These are phyloP conservation scores for Acinonyx jubatus DNA, from an alignment of 2,113 vertebrate species.

Conservation along the genomic window DNA sequence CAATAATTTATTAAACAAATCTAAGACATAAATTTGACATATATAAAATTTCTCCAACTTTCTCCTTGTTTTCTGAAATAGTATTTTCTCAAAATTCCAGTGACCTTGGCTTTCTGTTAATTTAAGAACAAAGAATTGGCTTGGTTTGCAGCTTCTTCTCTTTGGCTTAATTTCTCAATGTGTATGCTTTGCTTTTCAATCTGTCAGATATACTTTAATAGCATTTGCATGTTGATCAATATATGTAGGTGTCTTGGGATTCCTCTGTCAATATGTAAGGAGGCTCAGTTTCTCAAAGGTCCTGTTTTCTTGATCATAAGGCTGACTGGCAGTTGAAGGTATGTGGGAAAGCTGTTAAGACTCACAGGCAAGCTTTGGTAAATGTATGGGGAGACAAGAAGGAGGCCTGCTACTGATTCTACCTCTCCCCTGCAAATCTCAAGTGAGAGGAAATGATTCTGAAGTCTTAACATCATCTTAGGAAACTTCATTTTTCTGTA, in stretches of 20 bases:
- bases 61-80: neutral
- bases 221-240: neutral
- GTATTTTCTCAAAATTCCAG: neutral
- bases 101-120: neutral
- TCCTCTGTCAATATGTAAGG: neutral
- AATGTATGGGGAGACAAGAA: neutral
- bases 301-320: neutral
- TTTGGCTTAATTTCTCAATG: neutral
- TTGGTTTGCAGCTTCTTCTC: neutral
- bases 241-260: neutral
- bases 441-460: neutral
- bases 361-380: neutral
- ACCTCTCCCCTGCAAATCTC: neutral
- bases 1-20: neutral
- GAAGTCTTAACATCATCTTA: neutral
- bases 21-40: neutral
- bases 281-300: neutral
- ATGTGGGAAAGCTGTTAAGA: neutral
- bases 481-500: neutral
- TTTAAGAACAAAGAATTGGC: neutral
- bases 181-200: neutral
- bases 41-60: neutral
- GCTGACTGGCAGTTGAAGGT: neutral
- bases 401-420: accelerated
- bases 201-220: neutral